These are phyloP conservation scores for Thalassarche chlororhynchos DNA, from an alignment of 2,113 vertebrate species.

Conservation along the genomic window DNA sequence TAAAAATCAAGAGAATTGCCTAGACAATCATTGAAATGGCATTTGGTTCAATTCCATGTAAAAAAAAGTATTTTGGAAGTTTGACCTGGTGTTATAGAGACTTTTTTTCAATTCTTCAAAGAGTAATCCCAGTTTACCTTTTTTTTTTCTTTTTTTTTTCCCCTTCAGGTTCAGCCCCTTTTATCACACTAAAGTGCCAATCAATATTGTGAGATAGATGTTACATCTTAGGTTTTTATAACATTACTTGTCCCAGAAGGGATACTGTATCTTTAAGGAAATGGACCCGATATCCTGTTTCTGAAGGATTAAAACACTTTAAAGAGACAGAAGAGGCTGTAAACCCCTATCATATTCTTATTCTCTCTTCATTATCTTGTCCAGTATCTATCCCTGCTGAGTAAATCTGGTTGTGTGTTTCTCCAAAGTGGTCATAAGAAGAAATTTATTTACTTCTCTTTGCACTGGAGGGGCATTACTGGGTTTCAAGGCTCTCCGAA, in stretches of 20 bases:
- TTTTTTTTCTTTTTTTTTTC: neutral
- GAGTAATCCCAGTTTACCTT: constrained; percentile 68
- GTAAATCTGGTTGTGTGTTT: constrained; percentile 89
- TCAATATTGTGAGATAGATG: constrained; percentile 82
- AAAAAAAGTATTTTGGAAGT: constrained; percentile 24
- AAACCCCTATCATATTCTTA: constrained; percentile 88
- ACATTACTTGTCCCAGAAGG: constrained; percentile 82
- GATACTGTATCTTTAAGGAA: constrained; percentile 88
- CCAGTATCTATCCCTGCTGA: constrained; percentile 89
- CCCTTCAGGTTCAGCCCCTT: constrained; percentile 82
- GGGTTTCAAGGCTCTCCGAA: constrained; percentile 85
- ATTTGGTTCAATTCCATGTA: constrained; percentile 33
- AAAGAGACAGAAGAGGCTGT: constrained; percentile 89
- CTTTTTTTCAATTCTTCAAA: constrained; percentile 65
- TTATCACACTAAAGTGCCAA: constrained; percentile 84
- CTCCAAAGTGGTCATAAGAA: constrained; percentile 91
- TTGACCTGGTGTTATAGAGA: constrained; percentile 49
- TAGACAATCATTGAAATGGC: constrained; percentile 19
- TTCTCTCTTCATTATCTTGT: constrained; percentile 92
- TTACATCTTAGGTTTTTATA: constrained; percentile 84
- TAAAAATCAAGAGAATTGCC: constrained; percentile 34
- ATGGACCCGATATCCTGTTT: constrained; percentile 85
- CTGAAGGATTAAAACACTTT: constrained; percentile 87
- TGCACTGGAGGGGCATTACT: constrained; percentile 87
- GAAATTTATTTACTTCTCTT: constrained; percentile 90